Evolutionary conservation across 2,888 invertebrate species (phyloP).

Genomic region (Vanessa cardui): DNA sequence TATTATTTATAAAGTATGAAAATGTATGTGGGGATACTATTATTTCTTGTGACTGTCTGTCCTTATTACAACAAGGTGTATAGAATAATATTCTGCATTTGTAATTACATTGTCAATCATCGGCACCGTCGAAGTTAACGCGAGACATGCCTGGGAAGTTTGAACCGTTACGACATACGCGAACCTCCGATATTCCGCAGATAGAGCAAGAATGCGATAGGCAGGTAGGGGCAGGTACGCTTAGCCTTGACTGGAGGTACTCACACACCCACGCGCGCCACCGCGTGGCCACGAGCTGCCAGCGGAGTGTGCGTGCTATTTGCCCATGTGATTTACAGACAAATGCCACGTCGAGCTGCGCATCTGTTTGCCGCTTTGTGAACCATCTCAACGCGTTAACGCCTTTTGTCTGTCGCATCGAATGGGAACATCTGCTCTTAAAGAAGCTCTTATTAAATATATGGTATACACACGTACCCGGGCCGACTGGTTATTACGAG

Average conservation of each 20-base stretch:
- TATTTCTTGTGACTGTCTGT: too few species aligned
- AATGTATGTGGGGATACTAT: too few species aligned
- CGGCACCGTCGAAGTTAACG: slow-evolving; percentile 39
- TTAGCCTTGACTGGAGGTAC: slow-evolving; percentile 47
- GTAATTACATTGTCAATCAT: slow-evolving; percentile 68
- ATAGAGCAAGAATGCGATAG: slow-evolving; percentile 74
- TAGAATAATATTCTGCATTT: slow-evolving; percentile 52
- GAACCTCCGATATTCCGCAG: slow-evolving; percentile 66
- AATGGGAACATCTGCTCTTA: slow-evolving; percentile 66
- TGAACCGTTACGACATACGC: slow-evolving; percentile 68
- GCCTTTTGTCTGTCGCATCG: slow-evolving; percentile 66
- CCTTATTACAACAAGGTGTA: too few species aligned
- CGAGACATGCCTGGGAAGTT: slow-evolving; percentile 48
- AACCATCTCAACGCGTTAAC: slow-evolving; percentile 67
- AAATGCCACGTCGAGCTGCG: slow-evolving; percentile 68
- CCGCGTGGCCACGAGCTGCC: slow-evolving; percentile 36
- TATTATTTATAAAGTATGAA: too few species aligned
- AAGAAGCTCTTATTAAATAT: slow-evolving; percentile 57
- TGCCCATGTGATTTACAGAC: slow-evolving; percentile 78
- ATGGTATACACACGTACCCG: slow-evolving; percentile 7
- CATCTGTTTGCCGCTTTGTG: slow-evolving; percentile 75
- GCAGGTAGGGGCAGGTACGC: slow-evolving; percentile 69
- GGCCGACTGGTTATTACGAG: slow-evolving; percentile 28
- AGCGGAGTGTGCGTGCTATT: slow-evolving; percentile 63
- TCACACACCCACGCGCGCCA: slow-evolving; percentile 38